Evolutionary conservation across 2,797 vertebrate species (phyloP).

Genomic region (Neosilurus mollespiculum): DNA sequence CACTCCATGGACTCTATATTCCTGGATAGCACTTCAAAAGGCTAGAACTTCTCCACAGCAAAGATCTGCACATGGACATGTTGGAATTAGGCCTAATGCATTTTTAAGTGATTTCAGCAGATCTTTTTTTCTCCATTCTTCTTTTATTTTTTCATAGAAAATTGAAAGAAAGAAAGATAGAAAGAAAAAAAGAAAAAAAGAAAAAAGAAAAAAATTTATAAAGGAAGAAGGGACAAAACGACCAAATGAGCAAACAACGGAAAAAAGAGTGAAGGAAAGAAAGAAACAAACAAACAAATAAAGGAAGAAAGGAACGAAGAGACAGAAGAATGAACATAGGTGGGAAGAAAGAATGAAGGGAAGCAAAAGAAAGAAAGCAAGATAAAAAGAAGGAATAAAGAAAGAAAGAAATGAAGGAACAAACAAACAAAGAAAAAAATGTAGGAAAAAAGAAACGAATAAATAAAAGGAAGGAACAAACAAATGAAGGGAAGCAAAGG

Average conservation of each 20-base stretch:
- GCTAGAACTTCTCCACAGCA: conserved; percentile 24
- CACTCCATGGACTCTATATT: conserved; percentile 27
- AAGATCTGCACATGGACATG: conserved; percentile 45
- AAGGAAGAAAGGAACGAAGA: not conserved
- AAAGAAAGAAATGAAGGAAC: too few relatives aligned
- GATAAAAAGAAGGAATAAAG: too few relatives aligned
- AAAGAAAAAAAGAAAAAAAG: not conserved
- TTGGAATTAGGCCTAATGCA: conserved; percentile 47
- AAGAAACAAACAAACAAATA: not conserved
- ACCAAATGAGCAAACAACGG: too few relatives aligned
- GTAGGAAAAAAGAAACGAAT: too few relatives aligned
- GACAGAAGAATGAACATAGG: too few relatives aligned
- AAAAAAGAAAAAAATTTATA: not conserved
- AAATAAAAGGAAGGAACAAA: too few relatives aligned
- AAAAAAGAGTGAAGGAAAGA: not conserved
- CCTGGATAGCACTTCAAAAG: conserved; percentile 47
- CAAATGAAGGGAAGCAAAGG: too few relatives aligned
- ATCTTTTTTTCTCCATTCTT: not conserved
- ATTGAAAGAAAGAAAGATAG: not conserved
- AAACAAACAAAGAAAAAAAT: too few relatives aligned
- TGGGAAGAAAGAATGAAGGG: too few relatives aligned
- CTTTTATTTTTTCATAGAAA: conserved; percentile 9
- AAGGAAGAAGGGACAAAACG: not conserved
- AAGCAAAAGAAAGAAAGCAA: not conserved
- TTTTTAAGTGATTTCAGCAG: conserved; percentile 49